phyloP scores from a whole-genome alignment of 2,113 vertebrate species.

The Geothlypis trichas region DNA sequence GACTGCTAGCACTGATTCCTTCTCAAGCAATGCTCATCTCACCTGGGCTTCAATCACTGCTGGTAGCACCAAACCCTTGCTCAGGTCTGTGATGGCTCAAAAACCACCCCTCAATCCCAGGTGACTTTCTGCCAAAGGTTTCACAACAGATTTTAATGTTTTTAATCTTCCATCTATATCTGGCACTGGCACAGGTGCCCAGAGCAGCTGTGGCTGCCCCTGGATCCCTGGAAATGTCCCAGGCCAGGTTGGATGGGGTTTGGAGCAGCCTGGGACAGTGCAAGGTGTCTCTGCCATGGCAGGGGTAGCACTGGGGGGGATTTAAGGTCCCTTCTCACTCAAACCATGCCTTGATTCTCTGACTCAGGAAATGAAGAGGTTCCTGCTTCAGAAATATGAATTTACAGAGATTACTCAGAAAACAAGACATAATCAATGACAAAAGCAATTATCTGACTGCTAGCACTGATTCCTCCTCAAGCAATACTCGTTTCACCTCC shows the following conservation, averaged over 20 bases:
- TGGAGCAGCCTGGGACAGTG: background rate
- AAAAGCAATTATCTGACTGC: background rate
- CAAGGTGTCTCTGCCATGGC: background rate
- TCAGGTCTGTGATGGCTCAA: background rate
- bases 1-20: background rate
- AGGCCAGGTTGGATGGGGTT: rapidly evolving
- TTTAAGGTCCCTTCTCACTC: background rate
- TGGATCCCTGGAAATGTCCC: background rate
- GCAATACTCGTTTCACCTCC: background rate
- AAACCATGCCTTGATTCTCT: background rate
- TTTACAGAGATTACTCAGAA: background rate
- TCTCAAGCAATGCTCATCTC: background rate
- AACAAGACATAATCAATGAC: background rate
- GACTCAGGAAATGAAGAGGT: background rate
- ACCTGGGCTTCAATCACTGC: background rate
- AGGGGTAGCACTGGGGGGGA: rapidly evolving
- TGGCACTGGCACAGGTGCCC: background rate
- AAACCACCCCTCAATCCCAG: background rate
- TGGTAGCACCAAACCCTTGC: background rate
- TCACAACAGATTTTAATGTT: background rate
- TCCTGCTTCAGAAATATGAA: background rate
- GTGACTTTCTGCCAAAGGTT: background rate
- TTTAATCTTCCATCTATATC: background rate
- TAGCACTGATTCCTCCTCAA: background rate
- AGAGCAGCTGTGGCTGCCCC: background rate